These are phyloP conservation scores for Phyllopteryx taeniolatus DNA, from an alignment of 2,113 vertebrate genomes.

Conservation along the genomic window DNA sequence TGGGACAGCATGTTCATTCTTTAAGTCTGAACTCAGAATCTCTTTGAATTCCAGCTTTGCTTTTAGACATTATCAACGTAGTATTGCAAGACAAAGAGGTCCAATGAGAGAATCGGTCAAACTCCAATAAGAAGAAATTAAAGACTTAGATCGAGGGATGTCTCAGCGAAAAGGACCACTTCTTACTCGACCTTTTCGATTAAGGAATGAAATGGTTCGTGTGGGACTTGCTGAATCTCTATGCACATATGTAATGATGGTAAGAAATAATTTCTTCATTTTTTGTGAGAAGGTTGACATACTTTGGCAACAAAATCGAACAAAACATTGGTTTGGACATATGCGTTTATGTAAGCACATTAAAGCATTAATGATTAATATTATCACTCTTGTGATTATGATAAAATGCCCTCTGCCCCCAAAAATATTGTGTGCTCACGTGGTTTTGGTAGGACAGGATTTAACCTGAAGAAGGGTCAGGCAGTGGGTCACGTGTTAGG, in stretches of 20 bases:
- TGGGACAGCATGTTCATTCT: slow-evolving; percentile 6
- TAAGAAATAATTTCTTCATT: slow-evolving; percentile 50
- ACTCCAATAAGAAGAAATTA: slow-evolving; percentile 33
- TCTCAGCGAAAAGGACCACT: slow-evolving; percentile 10
- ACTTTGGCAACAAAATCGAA: background rate
- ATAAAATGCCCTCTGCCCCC: slow-evolving; percentile 6
- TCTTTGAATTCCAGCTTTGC: slow-evolving; percentile 1
- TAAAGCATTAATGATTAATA: slow-evolving; percentile 30
- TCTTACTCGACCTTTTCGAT: slow-evolving; percentile 30
- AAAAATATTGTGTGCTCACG: slow-evolving; percentile 33
- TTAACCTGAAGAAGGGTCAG: slow-evolving; percentile 28
- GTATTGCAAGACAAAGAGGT: background rate
- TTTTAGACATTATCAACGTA: background rate
- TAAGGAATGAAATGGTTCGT: slow-evolving; percentile 65
- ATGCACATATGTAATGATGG: slow-evolving; percentile 83
- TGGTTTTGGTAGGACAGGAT: slow-evolving; percentile 16
- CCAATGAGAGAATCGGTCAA: background rate
- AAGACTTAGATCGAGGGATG: slow-evolving; percentile 38
- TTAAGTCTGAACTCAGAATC: background rate
- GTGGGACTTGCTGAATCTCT: slow-evolving; percentile 78
- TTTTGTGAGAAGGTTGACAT: background rate
- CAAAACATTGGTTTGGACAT: slow-evolving; percentile 1
- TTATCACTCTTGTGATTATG: slow-evolving; percentile 27
- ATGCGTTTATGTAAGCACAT: slow-evolving; percentile 1
- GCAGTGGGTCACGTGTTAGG: slow-evolving; percentile 30